Conservation (phyloP, 1,140 invertebrate genomes). For the Drosophila seguyi region DNA sequence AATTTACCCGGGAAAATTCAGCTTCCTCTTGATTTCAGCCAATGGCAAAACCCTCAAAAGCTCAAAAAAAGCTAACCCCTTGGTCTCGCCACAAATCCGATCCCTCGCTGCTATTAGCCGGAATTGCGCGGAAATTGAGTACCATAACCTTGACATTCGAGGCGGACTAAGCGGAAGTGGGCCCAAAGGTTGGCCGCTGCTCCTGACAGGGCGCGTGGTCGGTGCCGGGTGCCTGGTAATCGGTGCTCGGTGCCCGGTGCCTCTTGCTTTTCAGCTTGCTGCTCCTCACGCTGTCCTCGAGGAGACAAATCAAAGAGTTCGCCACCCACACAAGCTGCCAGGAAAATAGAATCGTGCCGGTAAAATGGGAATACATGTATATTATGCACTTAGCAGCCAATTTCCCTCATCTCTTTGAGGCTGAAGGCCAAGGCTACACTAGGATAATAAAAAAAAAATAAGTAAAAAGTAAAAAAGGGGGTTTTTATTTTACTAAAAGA, state of each 20-base stretch:
- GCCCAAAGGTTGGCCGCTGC: slow-evolving; percentile 3
- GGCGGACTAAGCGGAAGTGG: not conserved
- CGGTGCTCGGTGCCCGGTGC: not conserved
- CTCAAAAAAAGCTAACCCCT: not conserved
- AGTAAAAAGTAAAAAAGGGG: no score
- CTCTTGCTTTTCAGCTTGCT: no score
- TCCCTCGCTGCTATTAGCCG: not conserved
- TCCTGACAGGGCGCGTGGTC: not conserved
- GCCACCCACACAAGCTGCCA: slow-evolving; percentile 7
- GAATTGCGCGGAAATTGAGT: not conserved
- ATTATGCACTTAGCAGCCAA: slow-evolving; percentile 1
- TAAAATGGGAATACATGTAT: not conserved
- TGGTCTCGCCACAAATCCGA: not conserved
- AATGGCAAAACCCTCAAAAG: not conserved
- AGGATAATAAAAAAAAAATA: not conserved
- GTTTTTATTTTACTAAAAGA: no score
- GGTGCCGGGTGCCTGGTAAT: not conserved
- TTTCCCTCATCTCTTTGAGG: not conserved
- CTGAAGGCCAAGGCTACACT: not conserved
- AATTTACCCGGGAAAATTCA: not conserved
- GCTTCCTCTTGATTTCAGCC: not conserved
- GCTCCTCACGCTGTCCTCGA: not conserved
- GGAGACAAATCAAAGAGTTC: slow-evolving; percentile 13
- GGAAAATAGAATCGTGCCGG: slow-evolving; percentile 2
- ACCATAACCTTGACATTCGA: slow-evolving; percentile 4